These are phyloP conservation scores for Thalassaphorura encarpata DNA, from an alignment of 1,140 invertebrate genomes.

Conservation along the genomic window DNA sequence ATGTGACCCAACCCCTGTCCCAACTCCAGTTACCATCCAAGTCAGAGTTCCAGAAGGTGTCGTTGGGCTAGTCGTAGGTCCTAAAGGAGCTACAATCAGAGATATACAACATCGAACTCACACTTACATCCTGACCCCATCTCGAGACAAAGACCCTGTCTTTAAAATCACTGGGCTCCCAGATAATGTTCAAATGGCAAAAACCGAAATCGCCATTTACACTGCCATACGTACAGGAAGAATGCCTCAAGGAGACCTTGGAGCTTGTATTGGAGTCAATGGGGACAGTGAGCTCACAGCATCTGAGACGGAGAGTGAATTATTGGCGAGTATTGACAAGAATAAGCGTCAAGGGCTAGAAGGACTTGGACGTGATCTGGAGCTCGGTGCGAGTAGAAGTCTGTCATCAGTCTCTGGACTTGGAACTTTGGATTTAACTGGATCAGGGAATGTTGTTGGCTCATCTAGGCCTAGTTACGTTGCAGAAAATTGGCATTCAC, in stretches of 20 bases:
- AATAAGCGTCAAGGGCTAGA: slow-evolving; percentile 31
- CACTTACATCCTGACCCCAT: slow-evolving; percentile 98
- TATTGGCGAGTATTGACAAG: slow-evolving; percentile 55
- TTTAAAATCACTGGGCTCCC: slow-evolving; percentile 97
- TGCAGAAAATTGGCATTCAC: slow-evolving; percentile 25
- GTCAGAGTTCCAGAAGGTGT: slow-evolving; percentile 97
- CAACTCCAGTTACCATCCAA: slow-evolving; percentile 82
- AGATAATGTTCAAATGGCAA: slow-evolving; percentile 90
- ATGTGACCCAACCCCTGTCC: slow-evolving; percentile 67
- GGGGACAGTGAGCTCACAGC: slow-evolving; percentile 41
- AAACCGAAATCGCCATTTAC: slow-evolving; percentile 93
- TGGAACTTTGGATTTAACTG: slow-evolving; percentile 22
- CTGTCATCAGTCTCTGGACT: slow-evolving; percentile 37
- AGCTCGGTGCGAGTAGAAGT: slow-evolving; percentile 30
- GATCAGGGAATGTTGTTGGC: slow-evolving; percentile 17
- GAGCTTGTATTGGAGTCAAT: slow-evolving; percentile 41
- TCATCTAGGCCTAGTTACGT: slow-evolving; percentile 17
- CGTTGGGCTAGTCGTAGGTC: slow-evolving; percentile 95
- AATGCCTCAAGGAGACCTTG: slow-evolving; percentile 42
- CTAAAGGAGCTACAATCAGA: slow-evolving; percentile 98
- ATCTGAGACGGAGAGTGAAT: slow-evolving; percentile 45
- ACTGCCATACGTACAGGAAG: slow-evolving; percentile 89
- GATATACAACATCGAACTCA: slow-evolving; percentile 97
- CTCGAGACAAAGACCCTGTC: slow-evolving; percentile 94
- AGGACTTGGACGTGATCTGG: slow-evolving; percentile 16